Base-by-base conservation (phyloP, 2,797 vertebrate species). In the Megaceryle alcyon region DNA sequence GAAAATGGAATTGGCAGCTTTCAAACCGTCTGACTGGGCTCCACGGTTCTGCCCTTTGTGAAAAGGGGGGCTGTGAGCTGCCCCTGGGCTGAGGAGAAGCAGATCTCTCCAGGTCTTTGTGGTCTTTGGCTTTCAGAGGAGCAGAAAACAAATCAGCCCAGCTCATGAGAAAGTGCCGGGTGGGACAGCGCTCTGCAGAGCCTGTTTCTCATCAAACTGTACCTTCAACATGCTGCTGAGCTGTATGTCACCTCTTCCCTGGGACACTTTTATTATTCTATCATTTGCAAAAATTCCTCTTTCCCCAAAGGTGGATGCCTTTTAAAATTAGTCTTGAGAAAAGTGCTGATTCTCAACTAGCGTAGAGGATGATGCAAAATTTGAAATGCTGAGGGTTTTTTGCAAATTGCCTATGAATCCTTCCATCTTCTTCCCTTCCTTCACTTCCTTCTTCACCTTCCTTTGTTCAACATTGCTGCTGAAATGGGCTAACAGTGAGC, bases 131-230 rank as follows among this genome's bases (percentile, higher is more conserved):
- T 94, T 90, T 94, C 2, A 7, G 70, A 85, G 82, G 61, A 83
- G 43, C 54, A 94, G 76, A 72, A 89, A 92, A 83, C 65, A 91
- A 81, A 81, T 64, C 10, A 3, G 56, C n/a, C 13, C 29, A 66
- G 75, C 48, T 70, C 39, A 39, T 72, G 80, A 91, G 89, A 71
- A 91, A 89, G 61, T 16, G 76, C n/a, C 2, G n/a, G 33, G 61
- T 75, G 85, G 91, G 95, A 94, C 51, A 64, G 60, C 0, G 2
- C 44, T 77, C 71, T 33, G 44, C 0, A 0, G 61, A 65, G 87
- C 85, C 93, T 92, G 90, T 83, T 96, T 94, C 87, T 91, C 82
- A 81, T 94, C 94, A 95, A 10, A 57, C 4, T 31, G 31, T 85
- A 88, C 93, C 91, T 96, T 92, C 76, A 69, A 26, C 48, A 12